phyloP scores from a whole-genome alignment of 2,797 vertebrate genomes.

The Sitta carolinensis region DNA sequence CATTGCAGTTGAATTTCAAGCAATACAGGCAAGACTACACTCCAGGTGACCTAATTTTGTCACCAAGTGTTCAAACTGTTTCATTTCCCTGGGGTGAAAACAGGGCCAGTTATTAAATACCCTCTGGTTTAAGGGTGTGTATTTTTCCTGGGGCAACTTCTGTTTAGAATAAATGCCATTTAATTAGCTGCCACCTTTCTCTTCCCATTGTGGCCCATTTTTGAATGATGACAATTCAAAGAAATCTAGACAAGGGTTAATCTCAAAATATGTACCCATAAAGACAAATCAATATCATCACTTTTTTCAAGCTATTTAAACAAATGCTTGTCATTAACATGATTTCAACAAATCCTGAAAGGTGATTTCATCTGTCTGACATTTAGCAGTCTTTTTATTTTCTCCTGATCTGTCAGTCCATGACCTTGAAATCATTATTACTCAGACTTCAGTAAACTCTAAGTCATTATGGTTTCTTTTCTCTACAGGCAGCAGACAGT shows the following conservation, averaged over 20 bases:
- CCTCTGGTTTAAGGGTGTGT: background rate
- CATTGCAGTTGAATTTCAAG: background rate
- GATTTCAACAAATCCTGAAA: constrained; percentile 44
- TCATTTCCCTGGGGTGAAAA: background rate
- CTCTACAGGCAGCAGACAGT: constrained; percentile 5
- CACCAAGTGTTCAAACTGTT: background rate
- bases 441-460: constrained; percentile 5
- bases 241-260: background rate
- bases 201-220: background rate
- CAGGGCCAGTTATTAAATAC: background rate
- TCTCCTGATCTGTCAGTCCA: background rate
- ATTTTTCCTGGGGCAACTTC: background rate
- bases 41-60: background rate
- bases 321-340: constrained; percentile 1
- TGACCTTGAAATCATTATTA: constrained; percentile 64
- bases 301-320: constrained; percentile 41
- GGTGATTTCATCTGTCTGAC: constrained; percentile 25
- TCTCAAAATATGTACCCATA: background rate
- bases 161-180: background rate
- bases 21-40: background rate
- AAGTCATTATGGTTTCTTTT: constrained; percentile 26
- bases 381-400: constrained; percentile 21
- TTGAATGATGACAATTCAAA: background rate
- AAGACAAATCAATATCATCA: constrained; percentile 4
- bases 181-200: background rate